Conservation (phyloP, 2,113 vertebrate genomes). For the Ardeotis arabs region DNA sequence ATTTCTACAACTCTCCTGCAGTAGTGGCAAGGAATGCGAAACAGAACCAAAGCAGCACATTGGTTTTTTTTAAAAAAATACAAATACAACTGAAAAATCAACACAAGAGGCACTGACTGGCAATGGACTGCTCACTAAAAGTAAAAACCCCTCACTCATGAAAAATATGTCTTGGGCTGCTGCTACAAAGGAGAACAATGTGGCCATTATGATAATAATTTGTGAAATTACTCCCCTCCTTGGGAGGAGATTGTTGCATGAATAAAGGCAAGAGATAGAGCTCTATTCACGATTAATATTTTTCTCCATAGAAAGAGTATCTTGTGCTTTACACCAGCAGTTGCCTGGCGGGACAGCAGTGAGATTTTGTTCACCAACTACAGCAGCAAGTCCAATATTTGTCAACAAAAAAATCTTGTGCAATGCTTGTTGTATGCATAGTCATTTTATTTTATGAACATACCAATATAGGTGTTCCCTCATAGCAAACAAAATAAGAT, state of each 20-base stretch:
- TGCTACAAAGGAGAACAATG: background rate
- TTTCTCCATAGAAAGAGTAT: background rate
- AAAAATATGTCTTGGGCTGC: background rate
- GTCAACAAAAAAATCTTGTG: background rate
- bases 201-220: background rate
- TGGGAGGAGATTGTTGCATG: background rate
- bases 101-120: background rate
- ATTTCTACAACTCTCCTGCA: background rate
- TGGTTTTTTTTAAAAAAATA: background rate
- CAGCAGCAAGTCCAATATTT: background rate
- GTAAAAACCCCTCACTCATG: rapidly evolving
- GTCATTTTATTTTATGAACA: background rate
- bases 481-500: background rate
- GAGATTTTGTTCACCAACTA: background rate
- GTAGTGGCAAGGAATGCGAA: background rate
- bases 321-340: background rate
- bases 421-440: background rate
- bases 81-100: background rate
- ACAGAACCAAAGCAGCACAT: background rate
- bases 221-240: background rate
- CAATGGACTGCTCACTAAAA: background rate
- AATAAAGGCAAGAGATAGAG: background rate
- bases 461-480: background rate
- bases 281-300: background rate
- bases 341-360: background rate